These are phyloP conservation scores for Ceratina calcarata DNA, from an alignment of 1,140 invertebrate species.

Conservation along the genomic window DNA sequence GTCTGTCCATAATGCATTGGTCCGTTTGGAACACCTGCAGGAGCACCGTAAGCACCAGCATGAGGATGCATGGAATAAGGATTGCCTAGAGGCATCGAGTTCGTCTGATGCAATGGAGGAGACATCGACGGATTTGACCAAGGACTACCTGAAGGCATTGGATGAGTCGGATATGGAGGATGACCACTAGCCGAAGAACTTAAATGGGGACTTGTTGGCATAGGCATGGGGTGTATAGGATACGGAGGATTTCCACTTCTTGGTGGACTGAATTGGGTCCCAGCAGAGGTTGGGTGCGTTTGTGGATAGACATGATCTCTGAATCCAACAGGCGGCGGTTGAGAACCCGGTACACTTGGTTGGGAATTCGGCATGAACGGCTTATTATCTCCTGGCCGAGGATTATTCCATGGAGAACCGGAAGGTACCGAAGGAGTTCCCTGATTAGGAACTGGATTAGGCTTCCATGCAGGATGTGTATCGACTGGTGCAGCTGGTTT, in stretches of 20 bases:
- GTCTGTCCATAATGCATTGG: slow-evolving; percentile 12
- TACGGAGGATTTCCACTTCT: background rate
- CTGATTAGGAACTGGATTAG: no score
- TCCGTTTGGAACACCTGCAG: background rate
- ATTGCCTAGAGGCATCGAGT: slow-evolving; percentile 48
- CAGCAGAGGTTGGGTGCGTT: background rate
- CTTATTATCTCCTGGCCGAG: slow-evolving; percentile 2
- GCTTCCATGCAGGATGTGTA: background rate
- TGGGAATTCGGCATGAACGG: no score
- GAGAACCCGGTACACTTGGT: background rate
- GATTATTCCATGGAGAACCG: slow-evolving; percentile 1
- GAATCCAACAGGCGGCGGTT: slow-evolving; percentile 44
- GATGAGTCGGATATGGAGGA: slow-evolving; percentile 16
- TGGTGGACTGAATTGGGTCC: background rate
- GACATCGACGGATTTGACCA: slow-evolving; percentile 10
- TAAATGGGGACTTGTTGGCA: no score
- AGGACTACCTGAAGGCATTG: background rate
- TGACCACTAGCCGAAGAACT: background rate
- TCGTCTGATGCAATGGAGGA: slow-evolving; percentile 43
- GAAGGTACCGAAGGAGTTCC: no score
- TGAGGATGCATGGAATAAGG: slow-evolving; percentile 45
- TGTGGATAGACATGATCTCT: slow-evolving; percentile 44
- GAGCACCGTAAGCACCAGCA: slow-evolving; percentile 20
- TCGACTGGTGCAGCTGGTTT: background rate
- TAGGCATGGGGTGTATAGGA: slow-evolving; percentile 6